Conservation (phyloP, 2,888 invertebrate genomes). For the Epirrhoe tristata region DNA sequence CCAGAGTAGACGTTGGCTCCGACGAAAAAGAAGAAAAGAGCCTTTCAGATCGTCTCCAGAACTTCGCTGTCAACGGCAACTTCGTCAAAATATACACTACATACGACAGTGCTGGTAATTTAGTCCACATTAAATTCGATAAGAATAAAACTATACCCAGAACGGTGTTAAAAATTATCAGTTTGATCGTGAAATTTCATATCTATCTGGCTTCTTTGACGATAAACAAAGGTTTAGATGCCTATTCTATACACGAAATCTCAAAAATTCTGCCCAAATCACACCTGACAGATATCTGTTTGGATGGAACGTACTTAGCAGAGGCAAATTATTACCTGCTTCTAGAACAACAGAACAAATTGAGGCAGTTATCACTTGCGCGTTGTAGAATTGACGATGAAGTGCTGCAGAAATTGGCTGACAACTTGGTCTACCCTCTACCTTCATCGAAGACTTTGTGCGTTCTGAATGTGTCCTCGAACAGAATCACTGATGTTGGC, state of each 20-base stretch:
- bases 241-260: slow-evolving; percentile 57
- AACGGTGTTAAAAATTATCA: slow-evolving; percentile 55
- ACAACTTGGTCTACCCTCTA: slow-evolving; percentile 47
- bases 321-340: slow-evolving; percentile 60
- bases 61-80: not conserved
- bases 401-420: slow-evolving; percentile 53
- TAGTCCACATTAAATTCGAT: slow-evolving; percentile 57
- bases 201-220: slow-evolving; percentile 48
- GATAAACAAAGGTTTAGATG: slow-evolving; percentile 54
- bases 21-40: slow-evolving; percentile 7
- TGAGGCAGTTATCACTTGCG: slow-evolving; percentile 60
- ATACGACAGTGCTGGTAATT: slow-evolving; percentile 50
- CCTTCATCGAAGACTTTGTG: slow-evolving; percentile 57
- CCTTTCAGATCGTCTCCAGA: not conserved
- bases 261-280: slow-evolving; percentile 52
- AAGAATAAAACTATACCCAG: slow-evolving; percentile 56
- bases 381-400: slow-evolving; percentile 62
- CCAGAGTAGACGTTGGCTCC: slow-evolving; percentile 5
- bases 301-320: slow-evolving; percentile 57
- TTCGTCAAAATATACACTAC: slow-evolving; percentile 49
- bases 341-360: slow-evolving; percentile 45
- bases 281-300: slow-evolving; percentile 61
- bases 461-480: slow-evolving; percentile 63
- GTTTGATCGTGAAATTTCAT: slow-evolving; percentile 56
- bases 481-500: slow-evolving; percentile 65